Conservation (phyloP, 1,140 invertebrate genomes). For the Melanaphis sacchari region DNA sequence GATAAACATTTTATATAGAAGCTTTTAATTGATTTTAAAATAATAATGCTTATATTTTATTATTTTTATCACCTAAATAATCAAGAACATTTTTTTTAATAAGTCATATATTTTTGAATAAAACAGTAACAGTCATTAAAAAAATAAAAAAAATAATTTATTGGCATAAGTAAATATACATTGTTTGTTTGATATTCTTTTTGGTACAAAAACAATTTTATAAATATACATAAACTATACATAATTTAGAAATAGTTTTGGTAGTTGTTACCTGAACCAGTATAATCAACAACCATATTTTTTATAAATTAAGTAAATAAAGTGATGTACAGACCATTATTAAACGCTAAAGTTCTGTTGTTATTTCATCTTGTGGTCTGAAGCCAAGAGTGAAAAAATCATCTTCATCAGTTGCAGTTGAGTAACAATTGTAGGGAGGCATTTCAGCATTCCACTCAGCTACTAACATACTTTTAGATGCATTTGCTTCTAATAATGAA, state of each 20-base stretch:
- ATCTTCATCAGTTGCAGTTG: slow-evolving; percentile 66
- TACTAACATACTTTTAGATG: slow-evolving; percentile 61
- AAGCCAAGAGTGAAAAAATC: slow-evolving; percentile 77
- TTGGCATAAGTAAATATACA: slow-evolving; percentile 28
- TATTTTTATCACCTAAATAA: neutral
- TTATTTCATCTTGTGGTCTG: slow-evolving; percentile 79
- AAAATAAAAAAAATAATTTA: slow-evolving; percentile 38
- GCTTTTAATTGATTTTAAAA: neutral
- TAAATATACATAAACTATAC: neutral
- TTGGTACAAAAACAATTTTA: slow-evolving; percentile 47
- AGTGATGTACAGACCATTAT: slow-evolving; percentile 56
- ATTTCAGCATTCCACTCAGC: slow-evolving; percentile 70
- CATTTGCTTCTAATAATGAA: slow-evolving; percentile 44
- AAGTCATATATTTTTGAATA: neutral
- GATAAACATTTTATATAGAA: too few species aligned
- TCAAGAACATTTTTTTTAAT: neutral
- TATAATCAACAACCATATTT: neutral
- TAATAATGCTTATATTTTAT: neutral
- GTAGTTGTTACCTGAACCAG: slow-evolving; percentile 1
- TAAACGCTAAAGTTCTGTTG: slow-evolving; percentile 73
- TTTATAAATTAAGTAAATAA: slow-evolving; percentile 1
- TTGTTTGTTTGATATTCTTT: slow-evolving; percentile 41
- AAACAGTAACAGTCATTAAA: slow-evolving; percentile 7
- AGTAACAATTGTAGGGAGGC: slow-evolving; percentile 66
- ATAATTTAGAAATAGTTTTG: slow-evolving; percentile 34